Conservation (phyloP, 2,797 vertebrate genomes). For the Sebastes hopkinsi region DNA sequence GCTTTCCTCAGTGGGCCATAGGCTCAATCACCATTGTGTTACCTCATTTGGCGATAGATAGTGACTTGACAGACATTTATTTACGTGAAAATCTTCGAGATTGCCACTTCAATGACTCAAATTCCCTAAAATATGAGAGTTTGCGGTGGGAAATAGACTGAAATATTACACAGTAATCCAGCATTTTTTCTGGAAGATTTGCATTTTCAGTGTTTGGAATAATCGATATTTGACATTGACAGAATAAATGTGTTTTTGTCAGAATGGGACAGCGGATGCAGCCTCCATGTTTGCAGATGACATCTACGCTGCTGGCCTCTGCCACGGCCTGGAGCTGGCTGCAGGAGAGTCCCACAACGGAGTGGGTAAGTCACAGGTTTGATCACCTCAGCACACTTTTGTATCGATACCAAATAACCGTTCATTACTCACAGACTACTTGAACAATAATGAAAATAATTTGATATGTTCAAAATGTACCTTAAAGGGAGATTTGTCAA, state of each 20-base stretch:
- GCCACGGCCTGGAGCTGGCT: slow-evolving; percentile 82
- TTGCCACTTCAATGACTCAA: not conserved
- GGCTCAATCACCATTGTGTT: too few relatives aligned
- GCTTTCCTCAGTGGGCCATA: too few relatives aligned
- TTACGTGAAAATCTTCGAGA: too few relatives aligned
- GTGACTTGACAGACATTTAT: too few relatives aligned
- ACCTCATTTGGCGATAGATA: too few relatives aligned
- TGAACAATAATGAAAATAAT: not conserved
- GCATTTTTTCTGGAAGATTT: not conserved
- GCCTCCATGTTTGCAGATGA: slow-evolving; percentile 84
- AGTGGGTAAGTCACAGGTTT: slow-evolving; percentile 70
- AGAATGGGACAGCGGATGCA: slow-evolving; percentile 85
- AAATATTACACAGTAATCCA: not conserved
- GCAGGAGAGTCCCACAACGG: slow-evolving; percentile 85
- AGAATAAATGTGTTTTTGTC: slow-evolving; percentile 20
- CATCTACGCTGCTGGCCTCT: slow-evolving; percentile 83
- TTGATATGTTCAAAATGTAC: too few relatives aligned
- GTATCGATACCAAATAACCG: not conserved
- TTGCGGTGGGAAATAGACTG: not conserved
- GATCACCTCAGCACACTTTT: not conserved
- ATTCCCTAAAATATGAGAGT: not conserved
- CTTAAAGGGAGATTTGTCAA: too few relatives aligned
- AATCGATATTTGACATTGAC: not conserved
- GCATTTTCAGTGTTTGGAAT: not conserved
- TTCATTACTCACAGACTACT: not conserved